phyloP scores from a whole-genome alignment of 2,797 vertebrate species.

The Cuniculus paca region DNA sequence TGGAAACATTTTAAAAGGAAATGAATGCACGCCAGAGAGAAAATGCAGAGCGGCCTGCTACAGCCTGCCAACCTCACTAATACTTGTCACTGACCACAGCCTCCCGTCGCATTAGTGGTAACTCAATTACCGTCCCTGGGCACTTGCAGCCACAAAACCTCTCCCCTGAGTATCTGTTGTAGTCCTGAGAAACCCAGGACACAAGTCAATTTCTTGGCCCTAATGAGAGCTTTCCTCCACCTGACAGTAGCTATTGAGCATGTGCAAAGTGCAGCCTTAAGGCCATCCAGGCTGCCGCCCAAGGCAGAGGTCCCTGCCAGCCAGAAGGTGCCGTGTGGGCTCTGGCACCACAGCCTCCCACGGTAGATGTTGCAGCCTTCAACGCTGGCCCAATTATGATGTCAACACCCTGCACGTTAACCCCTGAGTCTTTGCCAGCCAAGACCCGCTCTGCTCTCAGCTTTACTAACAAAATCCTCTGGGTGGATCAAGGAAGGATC shows the following conservation, averaged over 20 bases:
- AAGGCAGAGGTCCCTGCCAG: conserved; percentile 31
- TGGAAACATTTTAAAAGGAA: neutral
- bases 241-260: conserved; percentile 18
- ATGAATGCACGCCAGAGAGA: conserved; percentile 13
- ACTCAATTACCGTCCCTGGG: conserved; percentile 68
- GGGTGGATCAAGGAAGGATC: neutral
- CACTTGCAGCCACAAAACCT: conserved; percentile 7
- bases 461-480: conserved; percentile 7
- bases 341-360: conserved; percentile 37
- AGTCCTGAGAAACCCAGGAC: conserved; percentile 33
- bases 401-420: conserved; percentile 59
- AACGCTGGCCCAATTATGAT: conserved; percentile 22
- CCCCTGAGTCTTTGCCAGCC: conserved; percentile 62
- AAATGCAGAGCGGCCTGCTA: neutral
- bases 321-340: neutral
- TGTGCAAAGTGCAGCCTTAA: conserved; percentile 7
- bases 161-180: conserved; percentile 3
- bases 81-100: neutral
- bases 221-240: conserved; percentile 61
- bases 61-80: conserved; percentile 12
- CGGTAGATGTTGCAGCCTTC: conserved; percentile 63
- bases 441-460: neutral
- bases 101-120: neutral
- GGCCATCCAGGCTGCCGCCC: conserved; percentile 51
- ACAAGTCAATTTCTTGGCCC: conserved; percentile 51